Evolutionary conservation across 2,888 invertebrate species (phyloP).

Genomic region (Phalera bucephala): DNA sequence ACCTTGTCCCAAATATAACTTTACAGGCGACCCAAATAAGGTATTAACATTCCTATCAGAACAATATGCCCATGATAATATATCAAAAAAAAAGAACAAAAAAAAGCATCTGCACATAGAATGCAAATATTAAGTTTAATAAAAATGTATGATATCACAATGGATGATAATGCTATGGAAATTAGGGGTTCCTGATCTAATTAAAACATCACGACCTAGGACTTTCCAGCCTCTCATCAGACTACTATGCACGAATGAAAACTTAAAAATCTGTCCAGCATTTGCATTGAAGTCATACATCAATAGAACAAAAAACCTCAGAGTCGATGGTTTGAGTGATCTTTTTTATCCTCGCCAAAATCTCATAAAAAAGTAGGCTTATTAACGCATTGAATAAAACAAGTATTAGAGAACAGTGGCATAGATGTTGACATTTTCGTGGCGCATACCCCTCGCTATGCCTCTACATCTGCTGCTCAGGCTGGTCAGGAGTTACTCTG

Average conservation of each 20-base stretch:
- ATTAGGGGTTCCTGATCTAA: slow-evolving; percentile 16
- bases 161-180: slow-evolving; percentile 2
- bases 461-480: no score
- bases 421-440: slow-evolving; percentile 12
- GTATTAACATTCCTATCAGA: slow-evolving; percentile 5
- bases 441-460: slow-evolving; percentile 25
- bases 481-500: no score
- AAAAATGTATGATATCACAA: slow-evolving; percentile 18
- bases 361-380: slow-evolving; percentile 7
- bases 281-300: slow-evolving; percentile 10
- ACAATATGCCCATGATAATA: slow-evolving; percentile 4
- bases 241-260: slow-evolving; percentile 16
- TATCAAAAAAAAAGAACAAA: slow-evolving; percentile 7
- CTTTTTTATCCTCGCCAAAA: slow-evolving; percentile 9
- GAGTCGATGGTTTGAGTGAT: no score
- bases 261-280: slow-evolving; percentile 20
- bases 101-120: slow-evolving; percentile 16
- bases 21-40: slow-evolving; percentile 1
- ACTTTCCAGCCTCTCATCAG: slow-evolving; percentile 13
- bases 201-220: slow-evolving; percentile 17
- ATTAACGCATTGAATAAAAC: no score
- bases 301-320: slow-evolving; percentile 4
- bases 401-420: slow-evolving; percentile 7
- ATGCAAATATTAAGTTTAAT: slow-evolving; percentile 23
- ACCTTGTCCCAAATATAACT: neutral